Evolutionary conservation across 2,113 vertebrate species (phyloP).

Genomic region (Eidolon helvum): DNA sequence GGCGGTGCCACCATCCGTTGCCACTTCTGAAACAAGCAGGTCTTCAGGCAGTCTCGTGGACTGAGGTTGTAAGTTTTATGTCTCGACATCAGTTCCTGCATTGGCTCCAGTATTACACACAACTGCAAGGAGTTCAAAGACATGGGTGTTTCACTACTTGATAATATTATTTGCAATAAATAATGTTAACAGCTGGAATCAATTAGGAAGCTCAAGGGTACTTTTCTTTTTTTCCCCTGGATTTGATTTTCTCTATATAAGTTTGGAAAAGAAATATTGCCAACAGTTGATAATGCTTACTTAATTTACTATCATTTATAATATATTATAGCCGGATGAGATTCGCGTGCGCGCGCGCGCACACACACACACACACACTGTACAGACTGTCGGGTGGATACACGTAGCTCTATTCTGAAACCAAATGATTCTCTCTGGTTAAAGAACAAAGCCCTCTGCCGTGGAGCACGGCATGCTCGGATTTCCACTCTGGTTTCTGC

Average conservation of each 20-base stretch:
- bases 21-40: slow-evolving; percentile 99
- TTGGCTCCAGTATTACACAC: slow-evolving; percentile 99
- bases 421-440: neutral
- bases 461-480: neutral
- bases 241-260: slow-evolving; percentile 33
- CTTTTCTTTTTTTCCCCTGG: neutral
- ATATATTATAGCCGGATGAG: neutral
- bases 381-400: neutral
- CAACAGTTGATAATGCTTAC: neutral
- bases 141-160: neutral
- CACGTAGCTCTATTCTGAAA: neutral
- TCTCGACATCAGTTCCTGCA: slow-evolving; percentile 99
- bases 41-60: slow-evolving; percentile 98
- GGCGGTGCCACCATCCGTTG: slow-evolving; percentile 99
- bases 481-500: neutral
- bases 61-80: slow-evolving; percentile 99
- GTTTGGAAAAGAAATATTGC: slow-evolving; percentile 44
- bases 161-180: neutral
- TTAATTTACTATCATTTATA: slow-evolving; percentile 6
- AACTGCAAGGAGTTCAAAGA: slow-evolving; percentile 86
- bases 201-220: neutral
- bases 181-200: slow-evolving; percentile 25
- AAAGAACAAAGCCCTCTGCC: neutral
- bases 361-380: too few species aligned
- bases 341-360: neutral